Base-by-base conservation (phyloP, 1,140 invertebrate genomes). In the Muscidifurax raptorellus region DNA sequence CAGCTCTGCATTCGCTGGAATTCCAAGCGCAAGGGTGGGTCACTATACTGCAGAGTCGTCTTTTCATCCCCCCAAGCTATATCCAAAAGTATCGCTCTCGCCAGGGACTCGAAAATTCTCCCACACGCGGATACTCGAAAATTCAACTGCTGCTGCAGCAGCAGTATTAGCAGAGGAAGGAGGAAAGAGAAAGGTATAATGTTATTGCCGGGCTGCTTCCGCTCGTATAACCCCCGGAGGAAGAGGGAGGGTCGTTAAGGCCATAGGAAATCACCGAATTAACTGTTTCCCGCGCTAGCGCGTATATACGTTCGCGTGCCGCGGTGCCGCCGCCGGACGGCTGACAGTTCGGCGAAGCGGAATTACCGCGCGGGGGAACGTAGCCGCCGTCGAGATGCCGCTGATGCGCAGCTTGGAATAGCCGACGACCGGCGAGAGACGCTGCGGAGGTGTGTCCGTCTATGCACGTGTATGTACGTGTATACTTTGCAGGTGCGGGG, bases 241-340 rank as follows among this genome's bases (percentile, higher is more conserved):
- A 64, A 18, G 36, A 67, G 15, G 10, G 28, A 40, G 22, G 44
- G 69, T 89, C 82, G 78, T 87, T 87, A 87, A 85, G 81, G 59
- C 69, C 66, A 81, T 88, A 87, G 80, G 85, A 88, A 88, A 88
- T 88, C 84, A 87, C 79, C 84, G 84, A 86, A 87, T 86, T 88
- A 87, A 88, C 86, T 85, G 84, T 87, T 85, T 89, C 82, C 78
- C 79, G 85, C 82, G 36, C 67, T 52, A 4, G 32, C n/a, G 59
- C 72, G 72, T 75, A n/a, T n/a, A n/a, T n/a, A 36, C 32, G n/a
- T 59, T 84, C 87, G 18, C 59, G 77, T 80, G 74, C 30, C 83
- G 77, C 36, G n/a, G n/a, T 64, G 66, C 6, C 52, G 52, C 52
- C 76, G 78, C 76, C 77, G 80, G 82, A 82, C 78, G 80, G 75